A percentile compares a stretch with the other conserved stretches of the same genome.
Conservation (phyloP, 2,888 invertebrate genomes). For the Nasonia oneida region DNA sequence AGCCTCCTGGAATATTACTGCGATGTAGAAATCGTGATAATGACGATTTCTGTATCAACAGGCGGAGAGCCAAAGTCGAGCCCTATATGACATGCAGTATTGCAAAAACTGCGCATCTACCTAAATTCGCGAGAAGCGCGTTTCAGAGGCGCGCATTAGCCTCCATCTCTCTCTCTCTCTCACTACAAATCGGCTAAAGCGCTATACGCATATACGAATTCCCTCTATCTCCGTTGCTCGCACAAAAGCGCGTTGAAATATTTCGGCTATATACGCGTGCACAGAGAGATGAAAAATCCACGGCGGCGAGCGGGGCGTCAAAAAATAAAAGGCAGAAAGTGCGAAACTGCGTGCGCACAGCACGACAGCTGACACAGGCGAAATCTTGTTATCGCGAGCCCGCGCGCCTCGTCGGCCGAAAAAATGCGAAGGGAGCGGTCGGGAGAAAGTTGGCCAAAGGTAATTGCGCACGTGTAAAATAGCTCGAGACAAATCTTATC, state of each 20-base stretch:
- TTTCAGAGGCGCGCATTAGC: background rate
- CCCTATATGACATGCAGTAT: too few relatives aligned
- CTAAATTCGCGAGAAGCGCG: background rate
- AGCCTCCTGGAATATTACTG: background rate
- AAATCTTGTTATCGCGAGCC: constrained; percentile 61
- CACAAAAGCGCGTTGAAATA: background rate
- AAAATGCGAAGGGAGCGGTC: constrained; percentile 20
- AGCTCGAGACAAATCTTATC: too few relatives aligned
- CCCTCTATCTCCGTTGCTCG: background rate
- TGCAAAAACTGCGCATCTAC: background rate
- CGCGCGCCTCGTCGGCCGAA: background rate
- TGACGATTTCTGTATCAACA: too few relatives aligned
- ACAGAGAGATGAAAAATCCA: constrained; percentile 38
- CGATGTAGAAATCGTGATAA: background rate
- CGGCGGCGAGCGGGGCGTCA: constrained; percentile 1
- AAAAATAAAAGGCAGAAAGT: constrained; percentile 53
- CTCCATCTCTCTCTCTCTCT: background rate
- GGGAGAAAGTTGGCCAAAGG: constrained; percentile 24
- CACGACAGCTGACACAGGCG: constrained; percentile 58
- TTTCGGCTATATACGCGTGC: background rate
- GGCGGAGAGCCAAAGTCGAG: background rate
- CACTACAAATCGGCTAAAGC: background rate
- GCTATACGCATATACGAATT: background rate
- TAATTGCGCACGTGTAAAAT: constrained; percentile 1
- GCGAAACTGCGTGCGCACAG: constrained; percentile 50